Evolutionary conservation across 2,797 vertebrate species (phyloP).

Genomic region (Poeciliopsis turneri): DNA sequence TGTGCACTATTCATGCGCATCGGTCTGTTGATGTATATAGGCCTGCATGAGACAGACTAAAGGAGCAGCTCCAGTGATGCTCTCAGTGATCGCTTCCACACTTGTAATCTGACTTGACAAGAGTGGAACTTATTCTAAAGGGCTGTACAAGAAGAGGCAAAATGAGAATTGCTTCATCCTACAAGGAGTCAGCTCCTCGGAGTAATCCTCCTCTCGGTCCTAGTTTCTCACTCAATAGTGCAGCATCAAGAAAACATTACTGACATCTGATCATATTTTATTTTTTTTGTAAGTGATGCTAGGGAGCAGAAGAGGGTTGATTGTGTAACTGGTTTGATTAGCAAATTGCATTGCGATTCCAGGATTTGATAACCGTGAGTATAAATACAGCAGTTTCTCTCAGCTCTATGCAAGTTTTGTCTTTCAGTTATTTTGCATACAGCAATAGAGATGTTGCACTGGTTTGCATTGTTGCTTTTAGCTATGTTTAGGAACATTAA

Average conservation of each 20-base stretch:
- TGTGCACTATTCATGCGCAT: slow-evolving; percentile 11
- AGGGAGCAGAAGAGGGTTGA: background rate
- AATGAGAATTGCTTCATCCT: slow-evolving; percentile 20
- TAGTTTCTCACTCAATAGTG: slow-evolving; percentile 22
- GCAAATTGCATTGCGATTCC: slow-evolving; percentile 6
- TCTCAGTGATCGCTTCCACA: slow-evolving; percentile 34
- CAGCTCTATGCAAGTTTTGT: no score
- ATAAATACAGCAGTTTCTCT: background rate
- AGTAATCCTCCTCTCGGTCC: slow-evolving; percentile 26
- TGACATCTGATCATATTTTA: slow-evolving; percentile 20
- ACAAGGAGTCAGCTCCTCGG: slow-evolving; percentile 3
- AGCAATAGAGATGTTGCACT: no score
- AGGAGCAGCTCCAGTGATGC: slow-evolving; percentile 24
- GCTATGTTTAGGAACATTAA: background rate
- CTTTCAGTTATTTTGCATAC: no score
- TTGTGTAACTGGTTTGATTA: slow-evolving; percentile 17
- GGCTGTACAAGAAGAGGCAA: slow-evolving; percentile 3
- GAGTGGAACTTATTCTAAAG: slow-evolving; percentile 35
- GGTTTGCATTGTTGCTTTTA: no score
- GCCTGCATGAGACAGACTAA: slow-evolving; percentile 9
- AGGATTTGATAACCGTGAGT: background rate
- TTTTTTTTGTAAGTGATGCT: slow-evolving; percentile 16
- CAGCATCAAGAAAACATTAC: background rate
- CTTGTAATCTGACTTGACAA: slow-evolving; percentile 42
- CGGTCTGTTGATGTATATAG: slow-evolving; percentile 9